A percentile compares a stretch with the other conserved stretches of the same genome.
phyloP scores from a whole-genome alignment of 2,888 invertebrate genomes.

The Zaprionus obscuricornis region DNA sequence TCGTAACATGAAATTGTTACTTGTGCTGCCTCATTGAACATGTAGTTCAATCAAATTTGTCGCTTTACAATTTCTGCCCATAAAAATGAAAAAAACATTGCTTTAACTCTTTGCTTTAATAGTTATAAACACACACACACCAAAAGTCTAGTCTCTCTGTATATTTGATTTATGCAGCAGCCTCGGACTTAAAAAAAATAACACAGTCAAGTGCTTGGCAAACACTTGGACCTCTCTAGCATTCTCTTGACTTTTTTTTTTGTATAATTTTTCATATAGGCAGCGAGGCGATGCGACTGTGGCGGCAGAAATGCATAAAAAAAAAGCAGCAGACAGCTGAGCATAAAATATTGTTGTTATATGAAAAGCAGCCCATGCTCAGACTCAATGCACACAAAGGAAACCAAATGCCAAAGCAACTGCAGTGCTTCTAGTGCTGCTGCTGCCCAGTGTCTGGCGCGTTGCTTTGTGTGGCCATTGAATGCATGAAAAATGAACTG shows the following conservation, averaged over 20 bases:
- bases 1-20: slow-evolving; percentile 5
- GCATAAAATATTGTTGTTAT: slow-evolving; percentile 79
- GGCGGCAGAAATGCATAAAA: slow-evolving; percentile 74
- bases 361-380: slow-evolving; percentile 65
- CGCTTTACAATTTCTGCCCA: slow-evolving; percentile 31
- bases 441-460: slow-evolving; percentile 60
- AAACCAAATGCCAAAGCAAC: slow-evolving; percentile 43
- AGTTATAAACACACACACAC: slow-evolving; percentile 26
- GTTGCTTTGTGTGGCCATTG: slow-evolving; percentile 62
- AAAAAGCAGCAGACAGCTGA: slow-evolving; percentile 73
- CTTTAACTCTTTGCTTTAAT: slow-evolving; percentile 60
- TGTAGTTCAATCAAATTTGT: slow-evolving; percentile 65
- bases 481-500: slow-evolving; percentile 77
- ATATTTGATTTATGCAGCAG: slow-evolving; percentile 68
- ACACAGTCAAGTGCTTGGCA: slow-evolving; percentile 78
- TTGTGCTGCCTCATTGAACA: slow-evolving; percentile 38
- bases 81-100: no score
- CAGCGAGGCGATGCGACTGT: slow-evolving; percentile 36
- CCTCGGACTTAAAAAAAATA: slow-evolving; percentile 61
- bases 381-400: slow-evolving; percentile 32
- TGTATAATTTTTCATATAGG: slow-evolving; percentile 78
- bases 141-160: slow-evolving; percentile 14
- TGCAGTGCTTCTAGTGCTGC: slow-evolving; percentile 44
- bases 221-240: slow-evolving; percentile 62
- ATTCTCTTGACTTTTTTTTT: slow-evolving; percentile 49